Evolutionary conservation across 2,113 vertebrate species (phyloP).

Genomic region (Sturnus vulgaris): DNA sequence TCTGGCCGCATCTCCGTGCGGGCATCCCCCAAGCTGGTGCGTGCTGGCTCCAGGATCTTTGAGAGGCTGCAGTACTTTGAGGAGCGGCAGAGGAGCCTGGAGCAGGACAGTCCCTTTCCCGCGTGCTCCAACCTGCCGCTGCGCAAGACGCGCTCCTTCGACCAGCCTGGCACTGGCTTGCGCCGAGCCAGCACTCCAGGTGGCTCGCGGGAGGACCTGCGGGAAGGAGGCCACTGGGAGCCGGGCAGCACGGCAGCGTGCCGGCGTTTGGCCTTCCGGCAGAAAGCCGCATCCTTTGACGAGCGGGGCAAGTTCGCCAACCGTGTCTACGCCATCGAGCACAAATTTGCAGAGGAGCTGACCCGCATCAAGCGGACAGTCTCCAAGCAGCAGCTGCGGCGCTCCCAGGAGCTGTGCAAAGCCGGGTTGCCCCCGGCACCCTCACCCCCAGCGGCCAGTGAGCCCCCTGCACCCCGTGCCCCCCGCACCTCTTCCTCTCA

Average conservation of each 20-base stretch:
- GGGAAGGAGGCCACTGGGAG: slow-evolving; percentile 77
- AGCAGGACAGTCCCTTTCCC: slow-evolving; percentile 84
- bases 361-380: slow-evolving; percentile 90
- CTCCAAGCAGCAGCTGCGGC: slow-evolving; percentile 76
- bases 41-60: slow-evolving; percentile 88
- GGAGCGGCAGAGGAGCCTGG: slow-evolving; percentile 87
- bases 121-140: slow-evolving; percentile 85
- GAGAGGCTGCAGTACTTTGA: slow-evolving; percentile 92
- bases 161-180: slow-evolving; percentile 77
- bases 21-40: slow-evolving; percentile 89
- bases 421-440: slow-evolving; percentile 64
- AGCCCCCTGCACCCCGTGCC: slow-evolving; percentile 29
- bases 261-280: slow-evolving; percentile 84
- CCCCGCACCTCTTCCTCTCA: slow-evolving; percentile 31
- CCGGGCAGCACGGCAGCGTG: slow-evolving; percentile 68
- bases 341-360: slow-evolving; percentile 91
- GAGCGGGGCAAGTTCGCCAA: slow-evolving; percentile 84
- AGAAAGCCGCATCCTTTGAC: slow-evolving; percentile 91
- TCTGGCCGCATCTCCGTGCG: slow-evolving; percentile 83
- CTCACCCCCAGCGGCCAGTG: slow-evolving; percentile 63
- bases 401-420: slow-evolving; percentile 79
- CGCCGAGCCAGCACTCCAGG: slow-evolving; percentile 72
- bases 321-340: slow-evolving; percentile 88
- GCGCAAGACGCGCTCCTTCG: slow-evolving; percentile 87
- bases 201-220: slow-evolving; percentile 84